Evolutionary conservation across 30 jellyfish, hydroid and myxozoan species (phyloP).

Genomic region (Aurelia aurita): DNA sequence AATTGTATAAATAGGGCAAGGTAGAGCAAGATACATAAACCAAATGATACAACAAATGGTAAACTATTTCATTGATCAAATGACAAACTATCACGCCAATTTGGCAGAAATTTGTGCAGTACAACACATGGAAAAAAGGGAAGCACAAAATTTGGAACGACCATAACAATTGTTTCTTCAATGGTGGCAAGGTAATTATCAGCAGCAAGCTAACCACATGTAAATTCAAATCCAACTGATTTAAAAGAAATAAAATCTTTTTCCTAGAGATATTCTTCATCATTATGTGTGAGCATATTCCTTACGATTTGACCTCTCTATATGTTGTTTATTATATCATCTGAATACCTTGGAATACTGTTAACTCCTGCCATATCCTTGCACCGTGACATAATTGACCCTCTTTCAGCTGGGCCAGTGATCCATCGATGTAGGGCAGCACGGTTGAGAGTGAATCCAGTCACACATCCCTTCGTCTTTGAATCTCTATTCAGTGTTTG

Average conservation of each 20-base stretch:
- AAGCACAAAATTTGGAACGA: too few species aligned
- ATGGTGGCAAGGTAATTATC: too few species aligned
- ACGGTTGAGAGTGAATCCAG: conserved; percentile 67
- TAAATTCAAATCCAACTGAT: not conserved
- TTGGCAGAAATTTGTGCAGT: too few species aligned
- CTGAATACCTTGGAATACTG: conserved; percentile 29
- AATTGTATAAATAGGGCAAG: too few species aligned
- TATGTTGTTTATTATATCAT: not conserved
- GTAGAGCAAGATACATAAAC: too few species aligned
- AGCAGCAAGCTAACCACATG: too few species aligned
- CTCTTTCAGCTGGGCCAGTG: conserved; percentile 53
- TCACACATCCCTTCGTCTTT: conserved; percentile 66
- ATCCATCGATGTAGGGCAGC: conserved; percentile 72
- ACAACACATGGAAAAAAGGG: too few species aligned
- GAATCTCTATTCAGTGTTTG: conserved; percentile 74
- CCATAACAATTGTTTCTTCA: too few species aligned
- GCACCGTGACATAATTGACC: conserved; percentile 40
- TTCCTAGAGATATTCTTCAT: conserved; percentile 11
- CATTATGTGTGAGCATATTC: not conserved
- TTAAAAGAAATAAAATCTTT: conserved; percentile 10
- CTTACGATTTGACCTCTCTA: not conserved
- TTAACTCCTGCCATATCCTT: conserved; percentile 53
- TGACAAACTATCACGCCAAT: too few species aligned
- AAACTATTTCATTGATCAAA: too few species aligned
- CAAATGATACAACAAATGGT: too few species aligned